These are phyloP conservation scores for Pristionchus entomophagus DNA, from an alignment of 2,888 invertebrate genomes.

Conservation along the genomic window DNA sequence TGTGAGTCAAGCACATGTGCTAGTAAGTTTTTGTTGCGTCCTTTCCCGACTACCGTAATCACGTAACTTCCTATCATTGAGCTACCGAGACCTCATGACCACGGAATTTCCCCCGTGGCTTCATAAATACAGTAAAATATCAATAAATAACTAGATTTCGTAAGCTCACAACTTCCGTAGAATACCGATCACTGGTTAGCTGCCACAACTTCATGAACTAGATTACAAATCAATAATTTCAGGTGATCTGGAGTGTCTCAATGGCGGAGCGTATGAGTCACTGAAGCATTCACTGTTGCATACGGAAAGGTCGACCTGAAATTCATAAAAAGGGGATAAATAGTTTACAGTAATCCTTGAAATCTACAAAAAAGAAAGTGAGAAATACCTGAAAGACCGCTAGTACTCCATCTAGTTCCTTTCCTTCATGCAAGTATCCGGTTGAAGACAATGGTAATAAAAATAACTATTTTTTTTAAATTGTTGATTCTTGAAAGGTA, in stretches of 20 bases:
- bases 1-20: conserved; percentile 55
- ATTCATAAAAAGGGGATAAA: too few relatives aligned
- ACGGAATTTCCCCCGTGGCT: neutral
- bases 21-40: neutral
- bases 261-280: conserved; percentile 55
- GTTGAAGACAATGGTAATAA: too few relatives aligned
- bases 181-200: neutral
- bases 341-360: neutral
- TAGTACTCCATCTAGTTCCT: neutral
- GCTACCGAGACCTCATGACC: neutral
- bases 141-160: neutral
- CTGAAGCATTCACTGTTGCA: conserved; percentile 62
- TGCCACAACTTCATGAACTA: neutral
- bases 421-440: neutral
- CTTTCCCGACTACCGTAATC: neutral
- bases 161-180: too few relatives aligned
- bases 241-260: neutral
- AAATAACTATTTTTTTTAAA: too few relatives aligned
- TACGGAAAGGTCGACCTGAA: conserved; percentile 56
- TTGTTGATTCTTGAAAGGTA: too few relatives aligned
- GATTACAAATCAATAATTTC: neutral
- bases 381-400: conserved; percentile 18
- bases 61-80: neutral
- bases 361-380: neutral
- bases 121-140: neutral